These are phyloP conservation scores for Sus scrofa DNA, from an alignment of 2,113 vertebrate species.

Conservation along the genomic window T2T-Sscrofa CM000817.6:154816001-154816500, in stretches of 20 bases:
- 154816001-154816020: neutral
- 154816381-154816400: rapidly evolving
- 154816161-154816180: neutral
- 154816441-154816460: neutral
- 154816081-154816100: neutral
- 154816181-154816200: neutral
- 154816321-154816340: neutral
- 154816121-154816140: too few species aligned
- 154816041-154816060: neutral
- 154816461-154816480: neutral
- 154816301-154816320: rapidly evolving
- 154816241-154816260: neutral
- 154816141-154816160: neutral
- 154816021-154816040: neutral
- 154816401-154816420: neutral
- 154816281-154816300: neutral
- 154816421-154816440: rapidly evolving
- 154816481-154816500: neutral
- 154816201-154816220: neutral
- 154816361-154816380: neutral
- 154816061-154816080: neutral
- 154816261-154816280: neutral
- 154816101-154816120: neutral
- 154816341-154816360: neutral
- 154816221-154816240: neutral